Conservation (phyloP, 2,888 invertebrate species). For the Limulus polyphemus region DNA sequence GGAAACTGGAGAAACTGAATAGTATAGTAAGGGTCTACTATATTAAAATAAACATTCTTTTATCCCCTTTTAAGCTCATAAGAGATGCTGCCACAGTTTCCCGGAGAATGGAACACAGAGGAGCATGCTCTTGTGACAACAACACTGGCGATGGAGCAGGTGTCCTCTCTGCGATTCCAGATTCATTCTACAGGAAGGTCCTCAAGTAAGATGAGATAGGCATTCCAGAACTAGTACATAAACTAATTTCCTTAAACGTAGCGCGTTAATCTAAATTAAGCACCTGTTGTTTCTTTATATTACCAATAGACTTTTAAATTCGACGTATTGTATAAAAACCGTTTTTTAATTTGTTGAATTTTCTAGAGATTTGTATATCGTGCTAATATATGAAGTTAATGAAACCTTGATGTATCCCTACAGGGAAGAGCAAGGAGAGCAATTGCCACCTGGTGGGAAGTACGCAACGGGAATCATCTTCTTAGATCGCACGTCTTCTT, state of each 20-base stretch:
- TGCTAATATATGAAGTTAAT: too few species aligned
- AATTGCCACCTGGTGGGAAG: slow-evolving; percentile 69
- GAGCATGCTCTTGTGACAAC: slow-evolving; percentile 98
- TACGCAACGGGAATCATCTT: slow-evolving; percentile 97
- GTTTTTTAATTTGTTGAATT: too few species aligned
- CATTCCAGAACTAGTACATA: not conserved
- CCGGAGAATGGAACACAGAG: slow-evolving; percentile 96
- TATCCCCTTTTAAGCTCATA: slow-evolving; percentile 54
- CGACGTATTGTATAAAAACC: too few species aligned
- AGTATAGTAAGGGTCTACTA: too few species aligned
- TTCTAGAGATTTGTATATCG: too few species aligned
- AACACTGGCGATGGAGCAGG: slow-evolving; percentile 99
- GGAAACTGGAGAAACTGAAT: too few species aligned
- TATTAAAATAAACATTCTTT: too few species aligned
- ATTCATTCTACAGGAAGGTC: slow-evolving; percentile 73
- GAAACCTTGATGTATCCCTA: not conserved
- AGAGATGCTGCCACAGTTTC: slow-evolving; percentile 90
- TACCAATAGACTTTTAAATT: not conserved
- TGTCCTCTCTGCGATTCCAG: slow-evolving; percentile 90
- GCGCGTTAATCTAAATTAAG: not conserved
- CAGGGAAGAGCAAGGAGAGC: slow-evolving; percentile 65
- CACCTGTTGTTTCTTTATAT: not conserved
- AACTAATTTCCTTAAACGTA: not conserved
- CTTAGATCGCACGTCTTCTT: slow-evolving; percentile 48
- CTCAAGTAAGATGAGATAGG: slow-evolving; percentile 51